phyloP scores from a whole-genome alignment of 2,888 invertebrate species.

The Tetrapedia diversipes region DNA sequence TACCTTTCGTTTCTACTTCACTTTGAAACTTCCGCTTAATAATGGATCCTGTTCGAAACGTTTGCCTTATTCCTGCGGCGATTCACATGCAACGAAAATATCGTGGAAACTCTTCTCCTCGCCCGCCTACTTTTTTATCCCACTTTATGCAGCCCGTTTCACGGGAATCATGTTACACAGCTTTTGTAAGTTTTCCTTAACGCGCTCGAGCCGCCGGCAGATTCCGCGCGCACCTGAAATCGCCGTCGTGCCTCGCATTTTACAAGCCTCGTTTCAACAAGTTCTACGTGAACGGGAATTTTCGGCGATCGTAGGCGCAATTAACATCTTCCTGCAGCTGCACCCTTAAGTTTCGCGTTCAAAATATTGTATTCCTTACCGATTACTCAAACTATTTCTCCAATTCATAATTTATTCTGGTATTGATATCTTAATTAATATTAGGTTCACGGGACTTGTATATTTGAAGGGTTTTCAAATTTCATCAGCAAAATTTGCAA shows the following conservation, averaged over 20 bases:
- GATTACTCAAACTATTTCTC: too few relatives aligned
- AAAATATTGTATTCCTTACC: too few relatives aligned
- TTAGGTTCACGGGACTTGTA: too few relatives aligned
- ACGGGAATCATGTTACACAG: conserved; percentile 6
- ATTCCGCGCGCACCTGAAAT: conserved; percentile 22
- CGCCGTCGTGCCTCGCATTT: conserved; percentile 23
- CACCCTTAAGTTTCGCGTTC: too few relatives aligned
- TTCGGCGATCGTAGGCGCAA: background rate
- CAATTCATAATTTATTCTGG: too few relatives aligned
- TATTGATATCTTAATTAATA: too few relatives aligned
- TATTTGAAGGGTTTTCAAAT: too few relatives aligned
- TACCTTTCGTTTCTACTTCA: background rate
- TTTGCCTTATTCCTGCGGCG: background rate
- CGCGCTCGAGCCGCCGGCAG: background rate
- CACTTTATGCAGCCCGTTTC: conserved; percentile 17
- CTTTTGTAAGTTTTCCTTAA: conserved; percentile 27
- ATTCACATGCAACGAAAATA: conserved; percentile 15
- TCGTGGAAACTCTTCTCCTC: background rate
- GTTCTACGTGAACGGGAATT: conserved; percentile 18
- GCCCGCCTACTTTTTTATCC: conserved; percentile 21
- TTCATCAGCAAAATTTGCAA: too few relatives aligned
- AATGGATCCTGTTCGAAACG: conserved; percentile 9
- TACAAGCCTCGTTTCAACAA: conserved; percentile 22
- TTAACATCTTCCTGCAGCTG: too few relatives aligned
- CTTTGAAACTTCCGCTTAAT: background rate